Evolutionary conservation across 2,888 invertebrate species (phyloP).

Genomic region (Diaphora mendica): DNA sequence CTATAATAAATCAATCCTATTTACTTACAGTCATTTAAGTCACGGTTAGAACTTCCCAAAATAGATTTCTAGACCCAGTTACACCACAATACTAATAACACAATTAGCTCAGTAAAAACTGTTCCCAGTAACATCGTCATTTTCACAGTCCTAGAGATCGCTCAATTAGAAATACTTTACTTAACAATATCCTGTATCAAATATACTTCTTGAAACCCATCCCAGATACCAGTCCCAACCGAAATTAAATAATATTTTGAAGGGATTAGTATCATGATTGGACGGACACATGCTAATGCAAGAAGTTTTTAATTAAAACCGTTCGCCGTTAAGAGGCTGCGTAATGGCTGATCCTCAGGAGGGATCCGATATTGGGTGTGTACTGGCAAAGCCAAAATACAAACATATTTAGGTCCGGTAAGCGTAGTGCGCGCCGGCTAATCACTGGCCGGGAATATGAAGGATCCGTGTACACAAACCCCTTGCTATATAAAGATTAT

Average conservation of each 20-base stretch:
- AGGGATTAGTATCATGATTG: conserved; percentile 79
- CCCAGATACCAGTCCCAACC: conserved; percentile 51
- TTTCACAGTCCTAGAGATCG: not conserved
- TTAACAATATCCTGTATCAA: conserved; percentile 17
- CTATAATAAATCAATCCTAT: conserved; percentile 57
- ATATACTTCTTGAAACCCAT: conserved; percentile 33
- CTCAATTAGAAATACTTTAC: not conserved
- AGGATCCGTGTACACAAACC: conserved; percentile 63
- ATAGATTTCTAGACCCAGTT: not conserved
- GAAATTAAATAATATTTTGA: conserved; percentile 82
- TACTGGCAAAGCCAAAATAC: conserved; percentile 80
- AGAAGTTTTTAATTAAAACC: conserved; percentile 87
- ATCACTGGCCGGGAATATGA: conserved; percentile 74
- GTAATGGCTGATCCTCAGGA: conserved; percentile 84
- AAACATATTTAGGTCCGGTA: conserved; percentile 85
- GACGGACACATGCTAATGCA: conserved; percentile 83
- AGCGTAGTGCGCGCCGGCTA: conserved; percentile 77
- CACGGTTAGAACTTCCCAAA: not conserved
- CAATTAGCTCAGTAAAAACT: not conserved
- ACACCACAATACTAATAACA: not conserved
- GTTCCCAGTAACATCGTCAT: not conserved
- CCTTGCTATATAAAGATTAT: conserved; percentile 55
- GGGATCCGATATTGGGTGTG: conserved; percentile 83
- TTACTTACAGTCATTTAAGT: conserved; percentile 19
- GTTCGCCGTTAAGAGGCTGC: conserved; percentile 84